Evolutionary conservation across 2,888 invertebrate species (phyloP), one percentile per base, ranked within the genome.

Genomic region (Plutella xylostella): DNA sequence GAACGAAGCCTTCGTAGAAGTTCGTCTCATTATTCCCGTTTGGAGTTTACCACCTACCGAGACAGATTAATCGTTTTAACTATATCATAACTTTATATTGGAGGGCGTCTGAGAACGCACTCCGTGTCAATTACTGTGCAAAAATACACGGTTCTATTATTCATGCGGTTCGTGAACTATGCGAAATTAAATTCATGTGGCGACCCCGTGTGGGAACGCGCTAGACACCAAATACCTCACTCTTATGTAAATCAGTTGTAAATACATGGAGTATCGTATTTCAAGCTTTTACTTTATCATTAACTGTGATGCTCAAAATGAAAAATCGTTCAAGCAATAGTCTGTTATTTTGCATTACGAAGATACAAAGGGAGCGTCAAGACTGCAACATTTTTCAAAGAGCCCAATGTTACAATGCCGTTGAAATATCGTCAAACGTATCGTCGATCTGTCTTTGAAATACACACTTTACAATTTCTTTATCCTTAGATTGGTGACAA

Each of bases 51-150:
- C 83, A 78, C 82, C 82, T 70, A 74, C 83, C 65, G 83, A 47
- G 83, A 52, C 72, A 75, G 72, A 83, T 79, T 80, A 78, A 82
- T 82, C 75, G 79, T 66, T 75, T 75, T 72, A 74, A 75, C 73
- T 78, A 75, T 77, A 74, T 72, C 76, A 79, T 80, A 80, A 75
- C 63, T 80, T 72, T 68, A 66, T 68, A 69, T 70, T 65, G 64
- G 57, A 61, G 22, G 22, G 50, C 64, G 61, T 62, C 62, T 65
- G 65, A 61, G 60, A 57, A 61, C n/a, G n/a, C n/a, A n/a, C 62
- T 59, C 56, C 53, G 65, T 70, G 82, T 79, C 82, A 83, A 83
- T 82, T 83, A 82, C 63, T 64, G 55, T 53, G 70, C 64, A 70
- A 74, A 80, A 75, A 75, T 79, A 74, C 72, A 69, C 63, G 63